phyloP scores from a whole-genome alignment of 2,797 vertebrate species.

The Pyrocephalus nanus region DNA sequence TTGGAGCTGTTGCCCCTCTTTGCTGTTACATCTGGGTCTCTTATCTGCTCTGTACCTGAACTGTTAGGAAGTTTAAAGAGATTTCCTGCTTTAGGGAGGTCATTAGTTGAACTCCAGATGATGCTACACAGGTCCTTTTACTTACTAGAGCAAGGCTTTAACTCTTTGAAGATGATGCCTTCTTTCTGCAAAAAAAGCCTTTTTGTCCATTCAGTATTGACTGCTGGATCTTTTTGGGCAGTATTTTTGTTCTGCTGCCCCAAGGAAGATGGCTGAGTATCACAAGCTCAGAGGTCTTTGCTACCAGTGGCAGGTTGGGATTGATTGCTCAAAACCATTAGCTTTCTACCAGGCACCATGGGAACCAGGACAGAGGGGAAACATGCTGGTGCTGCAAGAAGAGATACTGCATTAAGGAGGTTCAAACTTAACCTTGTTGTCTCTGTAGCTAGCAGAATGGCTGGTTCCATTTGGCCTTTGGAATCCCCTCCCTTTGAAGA shows the following conservation, averaged over 20 bases:
- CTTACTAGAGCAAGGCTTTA: background rate
- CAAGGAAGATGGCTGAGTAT: background rate
- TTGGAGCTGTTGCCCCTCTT: background rate
- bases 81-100: background rate
- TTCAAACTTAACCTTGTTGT: background rate
- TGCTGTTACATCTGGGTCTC: background rate
- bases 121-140: background rate
- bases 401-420: background rate
- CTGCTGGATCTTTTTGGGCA: background rate
- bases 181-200: background rate
- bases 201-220: background rate
- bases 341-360: background rate
- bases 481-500: background rate
- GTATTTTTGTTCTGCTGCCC: background rate
- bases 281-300: background rate
- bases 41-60: background rate
- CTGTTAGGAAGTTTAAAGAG: background rate
- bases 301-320: background rate
- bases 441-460: background rate
- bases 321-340: background rate
- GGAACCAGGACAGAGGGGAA: background rate
- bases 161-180: background rate
- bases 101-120: background rate
- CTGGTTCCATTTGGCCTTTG: background rate
- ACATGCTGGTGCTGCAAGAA: background rate